phyloP scores from a whole-genome alignment of 2,888 invertebrate genomes.

The Limnephilus marmoratus region DNA sequence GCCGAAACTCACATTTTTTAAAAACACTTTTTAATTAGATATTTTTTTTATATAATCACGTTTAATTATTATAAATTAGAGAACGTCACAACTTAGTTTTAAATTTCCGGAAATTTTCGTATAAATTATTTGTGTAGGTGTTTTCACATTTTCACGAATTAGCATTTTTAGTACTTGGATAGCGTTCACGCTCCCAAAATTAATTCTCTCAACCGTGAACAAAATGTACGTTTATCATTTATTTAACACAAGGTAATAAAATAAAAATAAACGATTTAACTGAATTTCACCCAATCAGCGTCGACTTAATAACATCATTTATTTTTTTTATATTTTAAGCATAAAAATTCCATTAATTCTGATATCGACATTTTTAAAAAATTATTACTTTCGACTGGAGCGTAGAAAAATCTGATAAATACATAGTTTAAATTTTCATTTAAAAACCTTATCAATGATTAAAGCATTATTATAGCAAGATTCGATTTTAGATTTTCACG shows the following conservation, averaged over 20 bases:
- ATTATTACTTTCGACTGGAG: background rate
- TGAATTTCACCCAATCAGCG: background rate
- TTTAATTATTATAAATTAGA: background rate
- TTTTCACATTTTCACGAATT: constrained; percentile 38
- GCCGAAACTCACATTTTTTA: background rate
- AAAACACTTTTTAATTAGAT: background rate
- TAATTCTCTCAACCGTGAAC: background rate
- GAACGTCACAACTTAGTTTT: background rate
- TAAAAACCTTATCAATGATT: background rate
- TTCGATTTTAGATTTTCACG: too few relatives aligned
- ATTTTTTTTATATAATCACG: background rate
- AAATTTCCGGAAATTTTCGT: background rate
- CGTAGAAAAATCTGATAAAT: background rate
- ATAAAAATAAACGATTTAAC: background rate
- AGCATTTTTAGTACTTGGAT: constrained; percentile 6
- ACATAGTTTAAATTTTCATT: background rate
- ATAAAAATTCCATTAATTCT: background rate
- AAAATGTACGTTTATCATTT: background rate
- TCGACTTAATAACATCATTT: background rate
- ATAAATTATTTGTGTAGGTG: background rate
- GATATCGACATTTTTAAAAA: background rate
- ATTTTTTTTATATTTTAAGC: background rate
- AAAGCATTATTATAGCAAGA: background rate
- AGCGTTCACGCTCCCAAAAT: background rate
- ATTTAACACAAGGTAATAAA: constrained; percentile 34